Conservation (phyloP, 2,797 vertebrate genomes). For the Falco biarmicus region DNA sequence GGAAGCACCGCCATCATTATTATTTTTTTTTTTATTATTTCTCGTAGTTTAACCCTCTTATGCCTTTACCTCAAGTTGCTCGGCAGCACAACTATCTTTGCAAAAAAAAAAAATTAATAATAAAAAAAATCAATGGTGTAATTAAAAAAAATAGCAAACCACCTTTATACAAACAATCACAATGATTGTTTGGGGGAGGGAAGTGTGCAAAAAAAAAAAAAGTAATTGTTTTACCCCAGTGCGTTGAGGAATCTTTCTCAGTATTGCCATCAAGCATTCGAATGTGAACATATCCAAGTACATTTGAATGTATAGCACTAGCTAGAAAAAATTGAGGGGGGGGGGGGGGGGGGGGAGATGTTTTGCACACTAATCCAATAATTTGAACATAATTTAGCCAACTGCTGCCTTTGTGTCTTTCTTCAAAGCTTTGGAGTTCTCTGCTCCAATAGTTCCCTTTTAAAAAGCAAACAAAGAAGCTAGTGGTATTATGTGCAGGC, state of each 20-base stretch:
- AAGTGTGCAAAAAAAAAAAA: slow-evolving; percentile 67
- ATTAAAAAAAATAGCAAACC: slow-evolving; percentile 27
- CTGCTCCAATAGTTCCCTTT: slow-evolving; percentile 62
- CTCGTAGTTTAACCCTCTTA: slow-evolving; percentile 81
- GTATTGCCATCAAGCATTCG: slow-evolving; percentile 52
- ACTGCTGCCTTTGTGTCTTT: slow-evolving; percentile 69
- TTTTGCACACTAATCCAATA: slow-evolving; percentile 63
- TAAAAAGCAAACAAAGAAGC: slow-evolving; percentile 57
- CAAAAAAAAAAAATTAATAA: slow-evolving; percentile 69
- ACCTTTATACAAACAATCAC: slow-evolving; percentile 64
- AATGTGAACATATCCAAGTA: slow-evolving; percentile 48
- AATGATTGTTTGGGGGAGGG: slow-evolving; percentile 56
- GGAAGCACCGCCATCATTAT: slow-evolving; percentile 72
- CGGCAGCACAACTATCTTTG: slow-evolving; percentile 84
- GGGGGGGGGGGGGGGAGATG: neutral
- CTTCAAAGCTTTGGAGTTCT: slow-evolving; percentile 67
- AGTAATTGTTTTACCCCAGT: slow-evolving; percentile 31
- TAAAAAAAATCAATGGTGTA: slow-evolving; percentile 37
- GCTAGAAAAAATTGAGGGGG: neutral
- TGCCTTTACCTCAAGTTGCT: slow-evolving; percentile 89
- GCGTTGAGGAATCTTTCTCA: slow-evolving; percentile 50
- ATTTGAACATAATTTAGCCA: slow-evolving; percentile 58
- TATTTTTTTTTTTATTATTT: slow-evolving; percentile 64
- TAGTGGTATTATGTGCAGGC: slow-evolving; percentile 56
- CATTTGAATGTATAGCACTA: slow-evolving; percentile 64